Base-by-base conservation (phyloP, 2,888 invertebrate genomes). In the Ferrisia virgata region DNA sequence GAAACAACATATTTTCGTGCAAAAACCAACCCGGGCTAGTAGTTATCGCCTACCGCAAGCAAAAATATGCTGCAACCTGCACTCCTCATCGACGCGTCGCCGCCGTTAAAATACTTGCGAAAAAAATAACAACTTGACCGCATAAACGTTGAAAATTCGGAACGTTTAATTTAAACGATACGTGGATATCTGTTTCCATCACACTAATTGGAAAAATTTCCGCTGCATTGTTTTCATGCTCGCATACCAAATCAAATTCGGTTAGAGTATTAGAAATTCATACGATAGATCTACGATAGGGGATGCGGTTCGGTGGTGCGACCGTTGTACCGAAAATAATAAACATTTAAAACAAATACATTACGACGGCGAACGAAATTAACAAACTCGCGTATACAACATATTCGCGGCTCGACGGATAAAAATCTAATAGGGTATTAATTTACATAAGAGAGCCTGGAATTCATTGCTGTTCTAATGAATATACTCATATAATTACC, bases 401-500 rank as follows among this genome's bases (percentile, higher is more conserved):
- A n/a, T 64, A 64, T 64, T 64, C 53, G 64, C 28, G 64, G 64
- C 64, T 64, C 18, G 69, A n/a, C 36, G 72, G 33, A 33, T 76
- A 76, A 76, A 76, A 76, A 76, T 76, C 72, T 76, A 76, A 76
- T 76, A 76, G 72, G 36, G 72, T 76, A 76, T 76, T 76, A 64
- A 64, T 64, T 76, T 36, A 36, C 72, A 76, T 76, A 76, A 76
- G 64, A 76, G 64, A 64, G 36, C 36, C 36, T 36, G 36, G 36
- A 76, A 76, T 76, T 76, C 72, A 36, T 76, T 36, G 28, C 18
- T 18, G 72, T 53, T 53, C 72, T 76, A 76, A 76, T 76, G 72
- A 76, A 76, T 36, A 76, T 69, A 64, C 47, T 47, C n/a, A 22
- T 43, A 43, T 64, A 64, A 64, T 64, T 64, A 64, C 64, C 64